phyloP scores from a whole-genome alignment of 2,797 vertebrate genomes.

The Sandelia bainsii region DNA sequence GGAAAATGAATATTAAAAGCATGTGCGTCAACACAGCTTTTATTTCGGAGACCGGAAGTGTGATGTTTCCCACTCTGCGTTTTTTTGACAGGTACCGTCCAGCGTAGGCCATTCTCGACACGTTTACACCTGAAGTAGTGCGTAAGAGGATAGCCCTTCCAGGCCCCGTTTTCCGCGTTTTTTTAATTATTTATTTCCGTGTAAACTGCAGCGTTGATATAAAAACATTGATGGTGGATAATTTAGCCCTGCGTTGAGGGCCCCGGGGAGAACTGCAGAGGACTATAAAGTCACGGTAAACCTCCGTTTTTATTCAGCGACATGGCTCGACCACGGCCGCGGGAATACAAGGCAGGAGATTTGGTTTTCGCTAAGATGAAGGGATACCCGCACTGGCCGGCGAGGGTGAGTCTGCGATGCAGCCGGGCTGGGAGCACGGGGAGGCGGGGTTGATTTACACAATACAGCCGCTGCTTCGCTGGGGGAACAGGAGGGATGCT shows the following conservation, averaged over 20 bases:
- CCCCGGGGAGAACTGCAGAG: slow-evolving; percentile 46
- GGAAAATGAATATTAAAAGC: background rate
- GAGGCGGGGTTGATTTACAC: slow-evolving; percentile 74
- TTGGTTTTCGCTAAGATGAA: slow-evolving; percentile 97
- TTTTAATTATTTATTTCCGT: slow-evolving; percentile 82
- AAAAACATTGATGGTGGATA: slow-evolving; percentile 79
- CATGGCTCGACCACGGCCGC: slow-evolving; percentile 95
- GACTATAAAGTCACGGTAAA: slow-evolving; percentile 27
- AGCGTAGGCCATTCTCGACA: slow-evolving; percentile 59
- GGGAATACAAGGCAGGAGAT: slow-evolving; percentile 95
- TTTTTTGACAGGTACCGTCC: slow-evolving; percentile 21
- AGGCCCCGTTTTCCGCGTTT: slow-evolving; percentile 69
- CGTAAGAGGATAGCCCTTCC: slow-evolving; percentile 63
- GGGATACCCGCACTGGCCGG: slow-evolving; percentile 96
- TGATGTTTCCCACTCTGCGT: background rate
- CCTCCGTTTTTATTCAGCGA: slow-evolving; percentile 27
- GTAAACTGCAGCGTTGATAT: slow-evolving; percentile 81
- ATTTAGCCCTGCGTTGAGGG: slow-evolving; percentile 57
- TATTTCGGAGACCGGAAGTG: slow-evolving; percentile 53
- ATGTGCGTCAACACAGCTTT: slow-evolving; percentile 22
- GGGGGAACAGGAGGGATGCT: slow-evolving; percentile 18
- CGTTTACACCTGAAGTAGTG: slow-evolving; percentile 64
- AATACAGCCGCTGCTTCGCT: slow-evolving; percentile 51
- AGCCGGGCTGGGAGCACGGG: slow-evolving; percentile 64
- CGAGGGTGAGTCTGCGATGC: slow-evolving; percentile 90